phyloP scores from a whole-genome alignment of 2,888 invertebrate species.

The Calameuta pallipes region DNA sequence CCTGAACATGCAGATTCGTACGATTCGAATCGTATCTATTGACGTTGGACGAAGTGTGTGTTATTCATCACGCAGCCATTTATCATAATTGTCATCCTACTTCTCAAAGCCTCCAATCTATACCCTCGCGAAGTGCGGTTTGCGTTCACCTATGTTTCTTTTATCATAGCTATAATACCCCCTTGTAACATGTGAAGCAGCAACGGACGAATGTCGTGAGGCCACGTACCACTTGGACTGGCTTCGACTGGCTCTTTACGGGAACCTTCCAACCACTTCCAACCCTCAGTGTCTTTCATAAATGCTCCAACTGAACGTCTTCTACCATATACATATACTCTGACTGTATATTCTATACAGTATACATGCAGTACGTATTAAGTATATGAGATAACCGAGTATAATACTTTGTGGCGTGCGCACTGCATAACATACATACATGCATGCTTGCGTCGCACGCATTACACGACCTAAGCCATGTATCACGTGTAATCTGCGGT shows the following conservation, averaged over 20 bases:
- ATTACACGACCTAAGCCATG: not conserved
- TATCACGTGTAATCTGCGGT: not conserved
- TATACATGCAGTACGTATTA: not conserved
- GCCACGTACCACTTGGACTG: slow-evolving; percentile 1
- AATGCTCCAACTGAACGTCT: slow-evolving; percentile 23
- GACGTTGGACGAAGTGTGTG: too few species aligned
- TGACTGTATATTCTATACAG: not conserved
- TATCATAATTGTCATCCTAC: not conserved
- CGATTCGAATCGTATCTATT: not conserved
- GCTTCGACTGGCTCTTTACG: not conserved
- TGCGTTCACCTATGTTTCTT: not conserved
- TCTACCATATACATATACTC: not conserved
- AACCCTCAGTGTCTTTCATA: slow-evolving; percentile 21
- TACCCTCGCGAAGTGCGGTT: not conserved
- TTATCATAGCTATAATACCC: not conserved
- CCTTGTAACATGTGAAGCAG: not conserved
- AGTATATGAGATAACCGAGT: not conserved
- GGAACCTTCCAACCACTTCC: slow-evolving; percentile 5
- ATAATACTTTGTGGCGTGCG: not conserved
- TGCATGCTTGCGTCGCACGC: too few species aligned
- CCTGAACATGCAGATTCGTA: not conserved
- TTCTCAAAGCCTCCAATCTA: not conserved
- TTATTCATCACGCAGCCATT: not conserved
- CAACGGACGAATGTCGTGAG: not conserved
- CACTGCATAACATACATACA: not conserved